Conservation (phyloP, 1,140 invertebrate genomes). For the Drosophila willistoni region DNA sequence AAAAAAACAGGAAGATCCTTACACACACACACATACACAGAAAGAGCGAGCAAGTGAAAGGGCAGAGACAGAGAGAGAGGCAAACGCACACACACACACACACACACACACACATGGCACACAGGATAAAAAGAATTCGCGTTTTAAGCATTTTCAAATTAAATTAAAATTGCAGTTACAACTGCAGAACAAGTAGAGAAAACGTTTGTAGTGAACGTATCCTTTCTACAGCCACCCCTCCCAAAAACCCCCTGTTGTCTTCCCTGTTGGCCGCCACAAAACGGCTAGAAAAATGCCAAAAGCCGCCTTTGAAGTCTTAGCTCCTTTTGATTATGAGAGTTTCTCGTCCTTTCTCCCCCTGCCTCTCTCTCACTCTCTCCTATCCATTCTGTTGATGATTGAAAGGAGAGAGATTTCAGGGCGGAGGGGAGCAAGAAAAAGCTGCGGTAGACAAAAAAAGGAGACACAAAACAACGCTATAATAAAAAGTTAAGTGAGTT, state of each 20-base stretch:
- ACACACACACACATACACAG: constrained; percentile 33
- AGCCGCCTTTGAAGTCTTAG: constrained; percentile 56
- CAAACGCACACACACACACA: constrained; percentile 1
- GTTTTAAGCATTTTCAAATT: constrained; percentile 75
- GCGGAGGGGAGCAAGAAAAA: too few species aligned
- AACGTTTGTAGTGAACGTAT: background rate
- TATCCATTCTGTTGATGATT: constrained; percentile 22
- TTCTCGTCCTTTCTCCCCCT: background rate
- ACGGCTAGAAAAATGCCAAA: constrained; percentile 39
- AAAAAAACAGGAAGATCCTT: constrained; percentile 35
- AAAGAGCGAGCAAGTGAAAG: background rate
- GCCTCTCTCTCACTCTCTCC: constrained; percentile 14
- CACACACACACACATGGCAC: constrained; percentile 3
- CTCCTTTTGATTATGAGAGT: constrained; percentile 48
- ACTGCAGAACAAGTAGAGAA: constrained; percentile 1
- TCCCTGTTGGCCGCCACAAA: constrained; percentile 4
- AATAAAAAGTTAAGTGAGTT: background rate
- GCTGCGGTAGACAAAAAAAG: constrained; percentile 28
- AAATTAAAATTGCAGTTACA: constrained; percentile 66
- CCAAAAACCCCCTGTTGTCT: constrained; percentile 12
- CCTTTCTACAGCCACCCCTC: too few species aligned
- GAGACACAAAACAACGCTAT: constrained; percentile 5
- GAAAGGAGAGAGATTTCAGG: background rate
- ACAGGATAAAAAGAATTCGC: constrained; percentile 50
- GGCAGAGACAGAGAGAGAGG: too few species aligned